Base-by-base conservation (phyloP, 2,113 vertebrate species). In the Taxidea taxus region DNA sequence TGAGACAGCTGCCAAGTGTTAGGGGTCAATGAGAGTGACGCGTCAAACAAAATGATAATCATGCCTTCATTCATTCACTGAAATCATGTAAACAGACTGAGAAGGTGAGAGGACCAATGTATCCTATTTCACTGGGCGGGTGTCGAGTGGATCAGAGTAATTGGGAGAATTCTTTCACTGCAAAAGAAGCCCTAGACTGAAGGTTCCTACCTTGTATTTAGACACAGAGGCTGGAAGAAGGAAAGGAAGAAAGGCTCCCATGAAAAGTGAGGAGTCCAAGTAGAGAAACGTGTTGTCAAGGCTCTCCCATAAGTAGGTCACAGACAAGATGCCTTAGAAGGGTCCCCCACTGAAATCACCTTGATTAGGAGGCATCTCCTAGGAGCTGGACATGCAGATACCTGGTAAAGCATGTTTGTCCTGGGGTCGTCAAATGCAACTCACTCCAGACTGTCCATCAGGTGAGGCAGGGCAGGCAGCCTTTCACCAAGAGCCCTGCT, bases 381-480 rank as follows among this genome's bases (percentile, higher is more conserved):
- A 9, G 25, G 54, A 77, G 23, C 14, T 62, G n/a, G 21, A 39
- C 60, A 16, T 27, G 9, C 1, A n/a, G 14, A 37, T 62, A 62
- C 0, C 6, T 20, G 14, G 25, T 60, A 75, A 23, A 18, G 14
- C 12, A 16, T 16, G 27, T 56, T 14, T 13, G 27, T 91, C 20
- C 37, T 56, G 27, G 37, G 47, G 2, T 20, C 2, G 1, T 3
- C 16, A 13, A 56, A 13, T 56, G 12, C 12, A 56, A n/a, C 2
- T 4, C 29, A 13, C 90, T 42, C 13, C 20, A 82, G 47, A 82
- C 1, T 37, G 8, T 8, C 0, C 27, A 25, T 21, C 47, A 82
- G 16, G 2, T 25, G 27, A 15, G 14, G 8, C 29, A 18, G 9
- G 27, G 3, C 3, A 1, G 8, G 20, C 5, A 12, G 20, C 2